Evolutionary conservation across 2,113 vertebrate genomes (phyloP).

Genomic region (Mesitornis unicolor): DNA sequence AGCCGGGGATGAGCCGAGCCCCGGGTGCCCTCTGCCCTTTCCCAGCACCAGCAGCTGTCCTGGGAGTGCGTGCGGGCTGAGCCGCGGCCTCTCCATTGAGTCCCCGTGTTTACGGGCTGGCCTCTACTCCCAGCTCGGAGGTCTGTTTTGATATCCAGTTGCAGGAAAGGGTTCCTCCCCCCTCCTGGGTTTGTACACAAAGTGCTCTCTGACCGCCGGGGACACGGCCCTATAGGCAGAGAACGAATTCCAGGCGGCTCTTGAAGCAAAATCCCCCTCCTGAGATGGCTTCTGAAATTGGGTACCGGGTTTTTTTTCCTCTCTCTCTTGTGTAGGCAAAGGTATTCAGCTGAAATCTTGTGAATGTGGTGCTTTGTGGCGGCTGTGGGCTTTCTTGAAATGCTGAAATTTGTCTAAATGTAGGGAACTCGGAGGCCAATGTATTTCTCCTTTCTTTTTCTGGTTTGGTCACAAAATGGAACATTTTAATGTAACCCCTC

Average conservation of each 20-base stretch:
- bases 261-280: slow-evolving; percentile 7
- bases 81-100: slow-evolving; percentile 36
- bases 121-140: neutral
- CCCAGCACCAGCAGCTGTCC: slow-evolving; percentile 66
- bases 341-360: neutral
- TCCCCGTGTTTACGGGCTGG: slow-evolving; percentile 24
- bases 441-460: neutral
- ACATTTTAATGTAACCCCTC: neutral
- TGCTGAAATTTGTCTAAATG: neutral
- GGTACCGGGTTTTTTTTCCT: neutral
- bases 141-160: slow-evolving; percentile 63
- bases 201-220: slow-evolving; percentile 48
- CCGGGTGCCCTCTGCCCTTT: slow-evolving; percentile 60
- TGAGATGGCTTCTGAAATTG: slow-evolving; percentile 3
- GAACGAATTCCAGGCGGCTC: slow-evolving; percentile 30
- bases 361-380: neutral
- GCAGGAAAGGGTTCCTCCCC: slow-evolving; percentile 43
- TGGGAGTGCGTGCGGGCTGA: neutral
- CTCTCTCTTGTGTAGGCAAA: neutral
- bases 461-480: neutral
- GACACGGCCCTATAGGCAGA: slow-evolving; percentile 18
- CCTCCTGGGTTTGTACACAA: slow-evolving; percentile 30
- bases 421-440: neutral
- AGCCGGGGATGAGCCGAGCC: slow-evolving; percentile 46
- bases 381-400: neutral